Conservation (phyloP, 2,888 invertebrate genomes). For the Cinara cedri region DNA sequence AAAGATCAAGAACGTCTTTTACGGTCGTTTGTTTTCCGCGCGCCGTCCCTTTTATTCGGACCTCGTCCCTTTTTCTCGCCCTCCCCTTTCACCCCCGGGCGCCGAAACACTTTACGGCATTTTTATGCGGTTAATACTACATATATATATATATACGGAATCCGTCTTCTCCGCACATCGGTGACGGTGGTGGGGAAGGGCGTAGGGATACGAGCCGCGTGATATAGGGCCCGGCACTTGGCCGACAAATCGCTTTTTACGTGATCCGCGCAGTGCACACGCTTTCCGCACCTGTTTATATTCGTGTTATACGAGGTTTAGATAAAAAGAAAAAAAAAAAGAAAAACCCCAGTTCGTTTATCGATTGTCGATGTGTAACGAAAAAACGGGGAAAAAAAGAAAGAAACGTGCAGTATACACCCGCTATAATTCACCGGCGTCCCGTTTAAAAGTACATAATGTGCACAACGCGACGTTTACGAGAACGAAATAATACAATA, state of each 20-base stretch:
- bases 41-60: slow-evolving; percentile 32
- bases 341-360: neutral
- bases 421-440: no score
- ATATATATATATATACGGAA: slow-evolving; percentile 10
- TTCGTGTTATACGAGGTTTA: slow-evolving; percentile 4
- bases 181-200: no score
- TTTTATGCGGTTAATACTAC: slow-evolving; percentile 35
- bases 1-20: slow-evolving; percentile 42
- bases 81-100: neutral
- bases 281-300: slow-evolving; percentile 29
- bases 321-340: slow-evolving; percentile 18
- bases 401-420: no score
- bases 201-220: no score
- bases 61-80: neutral
- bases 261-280: neutral
- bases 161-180: neutral
- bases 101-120: slow-evolving; percentile 39
- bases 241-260: slow-evolving; percentile 39
- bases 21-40: slow-evolving; percentile 43
- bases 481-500: no score
- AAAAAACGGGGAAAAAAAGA: no score
- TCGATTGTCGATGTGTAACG: neutral
- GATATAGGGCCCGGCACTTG: slow-evolving; percentile 13
- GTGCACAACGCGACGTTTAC: neutral
- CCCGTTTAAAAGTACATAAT: no score